These are phyloP conservation scores for Leucoma salicis DNA, from an alignment of 2,888 invertebrate species.

Conservation along the genomic window DNA sequence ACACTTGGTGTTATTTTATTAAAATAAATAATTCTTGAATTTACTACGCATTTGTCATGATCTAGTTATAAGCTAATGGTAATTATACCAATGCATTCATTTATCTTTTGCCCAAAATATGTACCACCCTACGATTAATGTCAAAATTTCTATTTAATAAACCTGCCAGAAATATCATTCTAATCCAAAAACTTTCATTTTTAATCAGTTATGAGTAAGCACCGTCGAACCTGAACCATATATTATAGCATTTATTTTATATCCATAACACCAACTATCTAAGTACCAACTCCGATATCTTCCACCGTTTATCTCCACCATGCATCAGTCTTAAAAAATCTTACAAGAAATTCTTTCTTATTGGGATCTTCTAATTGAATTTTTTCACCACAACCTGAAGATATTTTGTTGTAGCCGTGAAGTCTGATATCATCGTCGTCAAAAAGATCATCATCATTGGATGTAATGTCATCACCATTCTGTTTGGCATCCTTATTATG, in stretches of 20 bases:
- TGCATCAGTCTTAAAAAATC: constrained; percentile 23
- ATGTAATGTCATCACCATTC: constrained; percentile 17
- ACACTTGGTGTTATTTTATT: too few species aligned
- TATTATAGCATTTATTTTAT: not conserved
- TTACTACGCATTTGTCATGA: too few species aligned
- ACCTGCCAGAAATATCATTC: too few species aligned
- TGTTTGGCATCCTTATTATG: not conserved
- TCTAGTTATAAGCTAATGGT: too few species aligned
- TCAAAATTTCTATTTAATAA: too few species aligned
- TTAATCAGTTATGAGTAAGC: too few species aligned
- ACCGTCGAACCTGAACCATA: too few species aligned
- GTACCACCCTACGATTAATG: too few species aligned
- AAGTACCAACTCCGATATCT: constrained; percentile 18
- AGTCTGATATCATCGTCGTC: constrained; percentile 43
- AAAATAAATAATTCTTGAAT: too few species aligned
- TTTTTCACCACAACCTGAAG: constrained; percentile 57
- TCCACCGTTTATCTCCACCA: constrained; percentile 1
- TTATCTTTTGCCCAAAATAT: too few species aligned
- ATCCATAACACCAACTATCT: not conserved
- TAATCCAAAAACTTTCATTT: too few species aligned
- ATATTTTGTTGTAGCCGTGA: constrained; percentile 64
- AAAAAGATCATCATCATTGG: constrained; percentile 16
- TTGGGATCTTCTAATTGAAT: constrained; percentile 68
- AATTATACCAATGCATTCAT: too few species aligned
- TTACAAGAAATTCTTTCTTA: constrained; percentile 68